Percentiles rank a stretch among this genome's conserved stretches.
Conservation (phyloP, 2,888 invertebrate species). For the Tetanocera ferruginea region DNA sequence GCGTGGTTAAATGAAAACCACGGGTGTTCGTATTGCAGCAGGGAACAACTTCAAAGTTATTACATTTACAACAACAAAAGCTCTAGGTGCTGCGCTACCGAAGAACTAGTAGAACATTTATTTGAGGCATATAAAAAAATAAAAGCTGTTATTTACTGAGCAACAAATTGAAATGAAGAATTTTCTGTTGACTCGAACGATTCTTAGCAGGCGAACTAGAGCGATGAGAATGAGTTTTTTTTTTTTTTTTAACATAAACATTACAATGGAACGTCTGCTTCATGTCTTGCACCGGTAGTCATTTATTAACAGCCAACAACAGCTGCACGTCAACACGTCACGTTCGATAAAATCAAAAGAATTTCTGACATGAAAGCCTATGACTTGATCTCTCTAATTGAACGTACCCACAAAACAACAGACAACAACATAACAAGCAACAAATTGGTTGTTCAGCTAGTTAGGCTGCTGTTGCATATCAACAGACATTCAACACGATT, state of each 20-base stretch:
- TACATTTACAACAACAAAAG: not conserved
- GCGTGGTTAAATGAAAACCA: constrained; percentile 1
- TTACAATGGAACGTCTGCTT: not conserved
- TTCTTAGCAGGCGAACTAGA: no score
- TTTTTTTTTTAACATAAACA: not conserved
- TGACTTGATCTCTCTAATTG: not conserved
- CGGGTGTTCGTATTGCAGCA: not conserved
- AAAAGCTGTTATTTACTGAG: constrained; percentile 5
- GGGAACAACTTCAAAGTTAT: not conserved
- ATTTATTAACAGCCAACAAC: constrained; percentile 5
- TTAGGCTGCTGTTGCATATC: no score
- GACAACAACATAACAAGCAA: not conserved
- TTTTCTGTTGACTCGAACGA: not conserved
- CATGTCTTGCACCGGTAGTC: not conserved
- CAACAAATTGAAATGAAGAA: constrained; percentile 22
- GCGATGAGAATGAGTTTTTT: not conserved
- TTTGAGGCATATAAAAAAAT: not conserved
- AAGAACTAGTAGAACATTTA: not conserved
- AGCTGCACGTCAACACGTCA: constrained; percentile 5
- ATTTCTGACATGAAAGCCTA: not conserved
- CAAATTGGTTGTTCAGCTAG: not conserved
- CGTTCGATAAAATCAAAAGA: not conserved
- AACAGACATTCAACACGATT: not conserved
- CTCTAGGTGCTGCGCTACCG: not conserved
- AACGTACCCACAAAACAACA: not conserved